These are phyloP conservation scores for Heptranchias perlo DNA, from an alignment of 2,113 vertebrate species.

Conservation along the genomic window DNA sequence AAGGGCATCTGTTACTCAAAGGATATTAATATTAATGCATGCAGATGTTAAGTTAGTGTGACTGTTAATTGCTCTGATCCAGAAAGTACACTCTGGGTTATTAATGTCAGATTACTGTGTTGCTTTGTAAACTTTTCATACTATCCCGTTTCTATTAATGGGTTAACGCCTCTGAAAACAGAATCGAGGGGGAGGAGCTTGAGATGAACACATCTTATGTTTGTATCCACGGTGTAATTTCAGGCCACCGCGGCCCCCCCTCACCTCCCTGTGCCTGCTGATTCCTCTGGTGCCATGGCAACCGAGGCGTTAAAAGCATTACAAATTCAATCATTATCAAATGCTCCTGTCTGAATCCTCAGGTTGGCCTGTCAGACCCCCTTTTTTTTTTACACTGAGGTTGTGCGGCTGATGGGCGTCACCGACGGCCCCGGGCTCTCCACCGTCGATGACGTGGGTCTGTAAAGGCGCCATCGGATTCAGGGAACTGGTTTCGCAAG, in stretches of 20 bases:
- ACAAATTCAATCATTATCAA: not conserved
- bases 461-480: not conserved
- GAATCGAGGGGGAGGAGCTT: not conserved
- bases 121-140: too few species aligned
- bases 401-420: not conserved
- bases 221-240: not conserved
- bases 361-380: not conserved
- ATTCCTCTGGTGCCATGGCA: not conserved
- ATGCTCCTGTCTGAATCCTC: not conserved
- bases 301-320: not conserved
- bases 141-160: not conserved
- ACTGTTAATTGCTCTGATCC: not conserved
- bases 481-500: not conserved
- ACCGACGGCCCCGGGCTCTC: not conserved
- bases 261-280: not conserved
- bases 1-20: not conserved
- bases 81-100: not conserved
- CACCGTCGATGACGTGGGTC: not conserved
- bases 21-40: constrained; percentile 23
- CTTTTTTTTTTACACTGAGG: too few species aligned
- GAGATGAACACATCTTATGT: not conserved
- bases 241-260: not conserved
- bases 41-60: not conserved
- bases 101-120: too few species aligned
- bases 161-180: not conserved